Base-by-base conservation (phyloP, 2,888 invertebrate genomes). In the Neuroscelio doddi region DNA sequence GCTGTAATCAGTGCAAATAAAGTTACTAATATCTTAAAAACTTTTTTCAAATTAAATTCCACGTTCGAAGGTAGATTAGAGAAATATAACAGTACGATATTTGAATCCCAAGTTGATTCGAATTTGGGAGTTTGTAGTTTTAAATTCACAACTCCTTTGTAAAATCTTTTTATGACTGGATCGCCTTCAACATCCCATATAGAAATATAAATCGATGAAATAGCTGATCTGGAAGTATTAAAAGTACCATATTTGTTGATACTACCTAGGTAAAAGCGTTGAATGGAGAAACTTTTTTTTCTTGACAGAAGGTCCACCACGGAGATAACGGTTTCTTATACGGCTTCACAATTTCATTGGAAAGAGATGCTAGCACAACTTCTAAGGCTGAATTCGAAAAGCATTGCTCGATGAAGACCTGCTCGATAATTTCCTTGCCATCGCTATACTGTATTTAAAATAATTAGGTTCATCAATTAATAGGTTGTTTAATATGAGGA, bases 231-330 rank as follows among this genome's bases (percentile, higher is more conserved):
- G n/a, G 5, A 21, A 14, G 10, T 34, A 21, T 47, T 47, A 16
- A 36, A 9, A n/a, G 47, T 29, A 10, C 47, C 47, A 12, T 47
- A 47, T 21, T 32, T 32, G 12, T 32, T 32, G 3, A 32, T n/a
- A 12, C 12, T 32, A 32, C n/a, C 5, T 3, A 32, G 32, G 4
- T 8, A 10, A 8, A n/a, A 10, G 32, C 32, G 32, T 32, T 12
- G n/a, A 32, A 32, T 3, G 32, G 32, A 4, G 32, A 32, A 12
- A 32, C 12, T 2, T 8, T 32, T 32, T 3, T n/a, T n/a, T 3
- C n/a, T n/a, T 3, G 2, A 12, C 32, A 32, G n/a, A 32, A 32
- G 3, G 9, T 32, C 32, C 32, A n/a, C 32, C 4, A 32, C 5
- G 12, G 32, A 3, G 4, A 7, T 32, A 7, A n/a, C 3, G 32